phyloP scores from a whole-genome alignment of 2,113 vertebrate species.

The Carassius gibelio region DNA sequence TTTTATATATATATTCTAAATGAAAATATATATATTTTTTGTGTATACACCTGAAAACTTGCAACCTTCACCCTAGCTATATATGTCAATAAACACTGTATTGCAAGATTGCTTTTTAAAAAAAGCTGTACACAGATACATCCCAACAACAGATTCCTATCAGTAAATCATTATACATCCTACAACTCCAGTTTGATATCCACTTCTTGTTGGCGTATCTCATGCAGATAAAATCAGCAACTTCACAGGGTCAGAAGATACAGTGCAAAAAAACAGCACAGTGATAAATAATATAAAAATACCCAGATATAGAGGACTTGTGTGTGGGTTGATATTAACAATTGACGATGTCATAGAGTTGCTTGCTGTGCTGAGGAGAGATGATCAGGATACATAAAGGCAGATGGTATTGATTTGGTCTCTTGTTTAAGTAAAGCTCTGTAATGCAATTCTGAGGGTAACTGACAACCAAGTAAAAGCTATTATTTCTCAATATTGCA shows the following conservation, averaged over 20 bases:
- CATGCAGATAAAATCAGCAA: conserved; percentile 32
- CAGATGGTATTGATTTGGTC: too few relatives aligned
- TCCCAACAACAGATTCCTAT: background rate
- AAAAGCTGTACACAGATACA: background rate
- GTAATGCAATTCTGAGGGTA: too few relatives aligned
- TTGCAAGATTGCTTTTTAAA: background rate
- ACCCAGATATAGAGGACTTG: conserved; percentile 32
- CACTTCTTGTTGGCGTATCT: background rate
- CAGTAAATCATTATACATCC: conserved; percentile 20
- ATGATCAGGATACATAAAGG: too few relatives aligned
- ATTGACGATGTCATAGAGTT: background rate
- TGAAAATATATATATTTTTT: too few relatives aligned
- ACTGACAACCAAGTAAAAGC: too few relatives aligned
- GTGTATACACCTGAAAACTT: background rate
- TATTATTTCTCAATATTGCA: too few relatives aligned
- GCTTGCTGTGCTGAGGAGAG: too few relatives aligned
- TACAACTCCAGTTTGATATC: conserved; percentile 17
- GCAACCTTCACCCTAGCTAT: background rate
- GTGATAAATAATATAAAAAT: conserved; percentile 38
- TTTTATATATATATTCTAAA: too few relatives aligned
- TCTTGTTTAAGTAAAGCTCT: too few relatives aligned
- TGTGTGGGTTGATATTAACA: conserved; percentile 54
- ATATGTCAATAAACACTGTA: background rate
- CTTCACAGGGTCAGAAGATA: conserved; percentile 41
- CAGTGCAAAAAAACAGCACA: conserved; percentile 13